Base-by-base conservation (phyloP, 1,140 invertebrate genomes). In the Delia radicum region DNA sequence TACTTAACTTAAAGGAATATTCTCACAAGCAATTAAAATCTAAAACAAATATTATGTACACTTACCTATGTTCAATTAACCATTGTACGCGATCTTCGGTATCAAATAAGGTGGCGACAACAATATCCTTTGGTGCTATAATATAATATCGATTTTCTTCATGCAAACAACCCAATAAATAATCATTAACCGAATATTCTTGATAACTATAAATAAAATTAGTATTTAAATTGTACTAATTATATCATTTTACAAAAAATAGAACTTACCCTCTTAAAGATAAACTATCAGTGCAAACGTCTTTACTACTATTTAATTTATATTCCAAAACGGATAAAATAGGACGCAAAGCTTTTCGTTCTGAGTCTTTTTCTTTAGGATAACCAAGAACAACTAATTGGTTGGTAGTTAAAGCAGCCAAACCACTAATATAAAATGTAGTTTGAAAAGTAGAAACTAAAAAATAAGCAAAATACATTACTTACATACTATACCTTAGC, bases 91-190 rank as follows among this genome's bases (percentile, higher is more conserved):
- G 92, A 82, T 99, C 97, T 84, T 98, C 96, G 24, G 93, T 92
- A 86, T 98, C 95, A 80, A 96, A 93, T 0, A 94, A 92, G 87
- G 93, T 95, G 4, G 97, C 96, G 21, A 97, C 91, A 1, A 99
- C 93, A 75, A 99, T 92, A 85, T 98, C 97, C 87, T 97, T 97
- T 0, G 97, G 96, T 76, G 96, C 97, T 5, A 98, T 92, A 79
- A 99, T 95, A 81, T 96, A 98, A 88, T 94, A 98, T 71, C 94
- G 89, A 81, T 94, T 94, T 87, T 98, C 97, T 79, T 97, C 95
- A 21, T 92, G 89, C 33, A 97, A 88, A 84, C 93, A 94, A 87
- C 95, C 94, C 76, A 98, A 88, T 87, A 95, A 94, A 86, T 98
- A 98, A 87, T 98, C 95, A 83, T 94, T 96, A 75, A 94, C 94